Evolutionary conservation across 2,888 invertebrate species (phyloP), one percentile per base, ranked within the genome.

Genomic region (Caenorhabditis sinica): DNA sequence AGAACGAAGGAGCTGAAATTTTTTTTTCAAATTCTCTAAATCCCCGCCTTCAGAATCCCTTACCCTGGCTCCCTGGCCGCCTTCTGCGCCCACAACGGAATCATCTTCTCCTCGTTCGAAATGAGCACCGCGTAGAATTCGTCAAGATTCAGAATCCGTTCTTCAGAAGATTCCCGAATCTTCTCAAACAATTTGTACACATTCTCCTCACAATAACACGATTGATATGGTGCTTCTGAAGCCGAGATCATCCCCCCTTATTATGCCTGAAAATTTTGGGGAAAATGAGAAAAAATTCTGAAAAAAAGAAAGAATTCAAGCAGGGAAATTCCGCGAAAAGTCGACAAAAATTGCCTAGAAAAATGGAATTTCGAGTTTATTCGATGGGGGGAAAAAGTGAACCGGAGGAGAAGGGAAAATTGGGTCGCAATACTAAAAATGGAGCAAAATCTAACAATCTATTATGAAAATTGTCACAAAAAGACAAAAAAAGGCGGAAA

Each of bases 141-240:
- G 2, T 72, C 75, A 1, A 25, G 15, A 20, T 56, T 56, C 56
- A 15, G 5, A 9, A 11, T 25, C 28, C 40, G 25, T n/a, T 72
- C 20, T 17, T 74, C 56, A 0, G 17, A 17, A 5, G 56, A 15
- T 11, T 40, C 40, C 13, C 40, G 40, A 40, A 33, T 43, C 25
- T 33, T 30, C 28, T 82, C 77, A 6, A 69, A 15, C 40, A 87
- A 63, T 43, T 83, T 76, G 58, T 84, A 88, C 33, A 89, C 73
- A 73, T 89, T 89, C 60, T 89, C 89, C 43, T 89, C 89, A 56
- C 89, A 89, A 58, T 88, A 89, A 49, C 85, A 85, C 9, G 74
- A 58, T 43, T 81, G 40, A 65, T 88, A 88, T 20, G 60, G 53
- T 15, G 65, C 61, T 13, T 79, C 53, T 5, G 60, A 40, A 0